A percentile compares a stretch with the other conserved stretches of the same genome.
These are phyloP conservation scores for Colletes latitarsis DNA, from an alignment of 1,140 invertebrate genomes.

Conservation along the genomic window DNA sequence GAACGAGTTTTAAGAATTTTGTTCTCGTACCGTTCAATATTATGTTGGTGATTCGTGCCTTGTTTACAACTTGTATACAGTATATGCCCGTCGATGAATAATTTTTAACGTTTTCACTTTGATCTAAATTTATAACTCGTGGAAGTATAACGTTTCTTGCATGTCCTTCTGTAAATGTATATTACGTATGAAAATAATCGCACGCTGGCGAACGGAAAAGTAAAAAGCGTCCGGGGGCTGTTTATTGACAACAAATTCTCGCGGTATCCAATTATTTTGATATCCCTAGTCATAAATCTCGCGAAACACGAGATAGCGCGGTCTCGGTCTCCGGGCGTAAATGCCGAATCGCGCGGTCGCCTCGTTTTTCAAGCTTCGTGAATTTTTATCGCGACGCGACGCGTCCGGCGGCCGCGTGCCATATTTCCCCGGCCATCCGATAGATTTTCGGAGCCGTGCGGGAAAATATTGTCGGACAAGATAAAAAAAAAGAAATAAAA, in stretches of 20 bases:
- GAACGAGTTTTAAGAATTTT: too few relatives aligned
- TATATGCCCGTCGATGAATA: too few relatives aligned
- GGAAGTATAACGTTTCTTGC: too few relatives aligned
- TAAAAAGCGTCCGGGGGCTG: background rate
- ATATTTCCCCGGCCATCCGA: slow-evolving; percentile 57
- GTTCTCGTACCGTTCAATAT: too few relatives aligned
- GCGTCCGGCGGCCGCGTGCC: slow-evolving; percentile 45
- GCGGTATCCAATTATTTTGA: slow-evolving; percentile 48
- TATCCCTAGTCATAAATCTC: slow-evolving; percentile 36
- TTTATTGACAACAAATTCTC: slow-evolving; percentile 47
- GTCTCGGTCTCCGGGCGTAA: slow-evolving; percentile 41
- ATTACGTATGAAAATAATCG: background rate
- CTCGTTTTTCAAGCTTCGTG: slow-evolving; percentile 63
- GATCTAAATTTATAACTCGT: too few relatives aligned
- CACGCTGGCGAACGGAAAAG: background rate
- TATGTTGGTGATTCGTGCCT: too few relatives aligned
- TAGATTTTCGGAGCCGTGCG: slow-evolving; percentile 53
- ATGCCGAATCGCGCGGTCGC: slow-evolving; percentile 4
- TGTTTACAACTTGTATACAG: too few relatives aligned
- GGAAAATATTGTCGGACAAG: slow-evolving; percentile 50
- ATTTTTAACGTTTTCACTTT: too few relatives aligned
- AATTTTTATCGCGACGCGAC: slow-evolving; percentile 63
- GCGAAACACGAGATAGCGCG: slow-evolving; percentile 36
- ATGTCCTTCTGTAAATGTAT: too few relatives aligned
- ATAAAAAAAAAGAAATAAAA: slow-evolving; percentile 45